Percentiles rank a stretch among this genome's conserved stretches.
phyloP scores from a whole-genome alignment of 2,888 invertebrate genomes.

The Pollenia labialis region DNA sequence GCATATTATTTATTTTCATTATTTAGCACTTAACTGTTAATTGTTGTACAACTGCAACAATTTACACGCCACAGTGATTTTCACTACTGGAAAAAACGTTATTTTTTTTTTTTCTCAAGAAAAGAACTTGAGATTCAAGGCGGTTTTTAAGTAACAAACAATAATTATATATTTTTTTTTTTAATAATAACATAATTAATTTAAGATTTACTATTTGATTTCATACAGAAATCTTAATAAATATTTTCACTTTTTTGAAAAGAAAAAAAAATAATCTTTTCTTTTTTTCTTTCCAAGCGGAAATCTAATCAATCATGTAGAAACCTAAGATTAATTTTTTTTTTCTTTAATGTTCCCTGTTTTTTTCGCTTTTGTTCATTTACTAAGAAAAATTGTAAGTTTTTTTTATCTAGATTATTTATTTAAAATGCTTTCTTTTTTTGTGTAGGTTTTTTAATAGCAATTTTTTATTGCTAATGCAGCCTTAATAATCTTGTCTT shows the following conservation, averaged over 20 bases:
- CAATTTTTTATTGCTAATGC: conserved; percentile 35
- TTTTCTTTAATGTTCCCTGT: not conserved
- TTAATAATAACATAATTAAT: conserved; percentile 14
- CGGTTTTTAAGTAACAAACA: not conserved
- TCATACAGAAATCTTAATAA: not conserved
- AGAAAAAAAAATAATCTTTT: not conserved
- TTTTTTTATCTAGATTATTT: conserved; percentile 55
- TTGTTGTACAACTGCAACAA: conserved; percentile 54
- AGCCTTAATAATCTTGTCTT: conserved; percentile 32
- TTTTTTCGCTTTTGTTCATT: not conserved
- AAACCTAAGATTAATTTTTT: conserved; percentile 27
- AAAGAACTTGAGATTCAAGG: not conserved
- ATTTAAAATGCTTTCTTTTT: conserved; percentile 52
- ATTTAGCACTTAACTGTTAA: conserved; percentile 55
- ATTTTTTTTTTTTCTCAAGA: not conserved
- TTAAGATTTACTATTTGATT: conserved; percentile 12
- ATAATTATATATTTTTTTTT: conserved; percentile 5
- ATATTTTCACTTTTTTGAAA: conserved; percentile 55
- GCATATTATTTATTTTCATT: conserved; percentile 25
- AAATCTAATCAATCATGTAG: conserved; percentile 67
- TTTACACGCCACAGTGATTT: conserved; percentile 45
- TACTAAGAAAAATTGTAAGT: conserved; percentile 20
- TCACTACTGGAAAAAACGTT: conserved; percentile 26
- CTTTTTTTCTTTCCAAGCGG: conserved; percentile 23
- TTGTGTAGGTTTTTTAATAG: not conserved